Base-by-base conservation (phyloP, 2,797 vertebrate species). In the Malurus leucopterus region DNA sequence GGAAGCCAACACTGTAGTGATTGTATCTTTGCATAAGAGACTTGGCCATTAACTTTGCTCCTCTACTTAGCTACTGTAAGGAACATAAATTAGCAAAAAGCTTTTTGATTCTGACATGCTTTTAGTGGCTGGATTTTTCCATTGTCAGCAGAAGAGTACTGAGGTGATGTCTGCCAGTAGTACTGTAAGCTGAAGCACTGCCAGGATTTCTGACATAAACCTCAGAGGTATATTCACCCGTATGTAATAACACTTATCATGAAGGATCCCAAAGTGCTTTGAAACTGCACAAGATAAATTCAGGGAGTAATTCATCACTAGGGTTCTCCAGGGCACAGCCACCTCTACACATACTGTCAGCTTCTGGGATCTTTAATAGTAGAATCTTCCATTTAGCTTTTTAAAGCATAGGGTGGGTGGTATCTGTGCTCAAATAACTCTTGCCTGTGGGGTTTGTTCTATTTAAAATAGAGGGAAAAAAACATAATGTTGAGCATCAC, bases 41-140 rank as follows among this genome's bases (percentile, higher is more conserved):
- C 54, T 61, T 72, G 12, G 29, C 49, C 49, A 73, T 82, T 68
- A 72, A 41, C 4, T 90, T 69, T 77, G 5, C 20, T 88, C 41
- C 41, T 73, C 44, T 47, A 70, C 38, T 43, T 51, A 75, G 11
- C 30, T 70, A 64, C 38, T 12, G 8, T 57, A 86, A 81, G 36
- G 19, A 93, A 78, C 47, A 80, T 86, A 93, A 92, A 91, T 92
- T 82, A 95, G 15, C 30, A 41, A 34, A 80, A 75, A 91, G 58
- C 65, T 85, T 90, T 92, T 59, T 84, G 67, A 81, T 43, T 40
- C 34, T 88, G 88, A 61, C 71, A 76, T 43, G 80, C 84, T 93
- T 88, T 92, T 81, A 92, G 70, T 13, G 38, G 32, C 19, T 72
- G 64, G 34, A 69, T 62, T 90, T 91, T 91, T 69, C 63, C 72